phyloP scores from a whole-genome alignment of 2,113 vertebrate genomes.

The Mustela lutreola region DNA sequence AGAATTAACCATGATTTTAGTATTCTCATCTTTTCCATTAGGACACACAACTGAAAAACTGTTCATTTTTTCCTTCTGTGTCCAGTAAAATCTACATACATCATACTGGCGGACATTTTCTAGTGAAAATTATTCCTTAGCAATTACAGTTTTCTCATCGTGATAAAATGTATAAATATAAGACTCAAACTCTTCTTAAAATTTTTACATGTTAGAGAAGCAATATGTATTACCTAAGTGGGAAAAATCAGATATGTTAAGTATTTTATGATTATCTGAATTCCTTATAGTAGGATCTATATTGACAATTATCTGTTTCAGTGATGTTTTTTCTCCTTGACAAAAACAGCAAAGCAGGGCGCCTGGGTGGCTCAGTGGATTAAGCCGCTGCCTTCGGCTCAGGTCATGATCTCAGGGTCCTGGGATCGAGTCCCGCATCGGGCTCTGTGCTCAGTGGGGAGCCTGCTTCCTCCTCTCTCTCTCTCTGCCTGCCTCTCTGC shows the following conservation, averaged over 20 bases:
- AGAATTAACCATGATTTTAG: not conserved
- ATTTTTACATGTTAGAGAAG: not conserved
- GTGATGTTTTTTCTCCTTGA: not conserved
- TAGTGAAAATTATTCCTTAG: not conserved
- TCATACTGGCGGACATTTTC: not conserved
- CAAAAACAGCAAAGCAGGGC: not conserved
- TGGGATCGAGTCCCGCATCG: too few relatives aligned
- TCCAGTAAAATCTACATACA: not conserved
- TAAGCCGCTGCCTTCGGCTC: too few relatives aligned
- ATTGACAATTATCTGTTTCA: constrained; percentile 13
- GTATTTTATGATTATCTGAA: not conserved
- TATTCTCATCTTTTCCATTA: constrained; percentile 32
- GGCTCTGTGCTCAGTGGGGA: too few relatives aligned
- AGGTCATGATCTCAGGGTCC: too few relatives aligned
- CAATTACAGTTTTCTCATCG: not conserved
- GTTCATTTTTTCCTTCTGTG: not conserved
- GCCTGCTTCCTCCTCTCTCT: too few relatives aligned
- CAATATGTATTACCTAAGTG: constrained; percentile 8
- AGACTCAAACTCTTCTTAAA: constrained; percentile 5
- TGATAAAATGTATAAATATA: not conserved
- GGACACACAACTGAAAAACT: not conserved
- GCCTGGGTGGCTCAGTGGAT: too few relatives aligned
- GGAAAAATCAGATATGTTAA: not conserved
- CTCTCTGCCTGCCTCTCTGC: too few relatives aligned
- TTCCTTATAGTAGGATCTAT: constrained; percentile 25